Base-by-base conservation (phyloP, 2,888 invertebrate species). In the Leuctra nigra region DNA sequence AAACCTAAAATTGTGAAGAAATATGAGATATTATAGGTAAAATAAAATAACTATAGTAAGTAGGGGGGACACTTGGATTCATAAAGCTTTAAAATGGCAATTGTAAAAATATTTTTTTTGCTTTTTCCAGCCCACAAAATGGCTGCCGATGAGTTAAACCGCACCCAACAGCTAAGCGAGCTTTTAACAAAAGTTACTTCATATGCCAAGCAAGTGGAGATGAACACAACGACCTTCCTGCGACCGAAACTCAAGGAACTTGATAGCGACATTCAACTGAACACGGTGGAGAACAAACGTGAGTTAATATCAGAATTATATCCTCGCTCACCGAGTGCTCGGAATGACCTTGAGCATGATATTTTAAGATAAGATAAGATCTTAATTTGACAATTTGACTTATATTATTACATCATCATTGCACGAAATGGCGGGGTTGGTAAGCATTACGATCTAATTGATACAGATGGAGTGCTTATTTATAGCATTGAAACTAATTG, bases 201-300 rank as follows among this genome's bases (percentile, higher is more conserved):
- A 4, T 33, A 16, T 35, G 50, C 22, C 1, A 50, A 16, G 2
- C 16, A 50, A 50, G 33, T 50, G 13, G 50, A 13, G 11, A 13
- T 20, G 1, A 33, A 50, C 22, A 20, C 35, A 18, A 50, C 35
- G 11, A n/a, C 35, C 11, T 18, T 33, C 4, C 41, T 59, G 16
- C 47, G 54, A n/a, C 56, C 56, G 25, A 41, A 39, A 6, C 54
- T 59, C 11, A 38, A 54, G 22, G 41, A 59, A 18, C 46, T 59
- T 25, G 50, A 54, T 35, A 53, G 53, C 24, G 59, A 59, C 20
- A 24, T 59, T 22, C 54, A 57, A 35, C 57, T 54, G 33, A 59
- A 55, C 44, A 52, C 55, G 18, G 44, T 55, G 22, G 36, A 48
- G 22, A 53, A 55, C 18, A 41, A 55, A 2, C 39, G 58, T 58